Conservation (phyloP, 2,113 vertebrate species). For the Sinocyclocheilus maitianheensis region DNA sequence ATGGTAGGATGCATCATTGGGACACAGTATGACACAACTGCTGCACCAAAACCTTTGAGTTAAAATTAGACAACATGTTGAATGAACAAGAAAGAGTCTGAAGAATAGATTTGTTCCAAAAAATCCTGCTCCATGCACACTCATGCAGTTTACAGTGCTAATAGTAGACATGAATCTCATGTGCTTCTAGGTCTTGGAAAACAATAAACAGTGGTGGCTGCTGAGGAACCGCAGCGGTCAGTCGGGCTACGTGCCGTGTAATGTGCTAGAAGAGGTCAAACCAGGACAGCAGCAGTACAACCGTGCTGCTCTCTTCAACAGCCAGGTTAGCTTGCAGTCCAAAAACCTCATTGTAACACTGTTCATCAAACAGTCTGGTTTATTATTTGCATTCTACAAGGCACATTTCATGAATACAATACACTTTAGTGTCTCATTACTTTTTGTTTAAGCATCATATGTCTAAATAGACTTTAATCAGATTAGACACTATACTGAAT, state of each 20-base stretch:
- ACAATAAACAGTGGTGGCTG: constrained; percentile 94
- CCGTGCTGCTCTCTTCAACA: constrained; percentile 58
- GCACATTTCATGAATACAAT: not conserved
- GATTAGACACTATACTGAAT: too few relatives aligned
- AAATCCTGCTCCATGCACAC: not conserved
- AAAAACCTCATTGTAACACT: not conserved
- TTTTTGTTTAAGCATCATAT: too few relatives aligned
- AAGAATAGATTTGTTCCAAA: not conserved
- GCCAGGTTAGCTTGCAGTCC: constrained; percentile 62
- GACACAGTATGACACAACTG: not conserved
- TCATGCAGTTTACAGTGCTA: not conserved
- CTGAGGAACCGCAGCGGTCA: constrained; percentile 87
- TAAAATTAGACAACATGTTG: constrained; percentile 18
- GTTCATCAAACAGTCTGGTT: not conserved
- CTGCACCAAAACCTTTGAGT: not conserved
- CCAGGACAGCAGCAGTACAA: constrained; percentile 71
- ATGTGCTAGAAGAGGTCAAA: constrained; percentile 85
- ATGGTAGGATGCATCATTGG: constrained; percentile 1
- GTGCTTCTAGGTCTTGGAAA: constrained; percentile 84
- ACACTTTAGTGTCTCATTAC: not conserved
- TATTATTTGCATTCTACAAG: constrained; percentile 11
- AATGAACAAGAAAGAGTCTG: not conserved
- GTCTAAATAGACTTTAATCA: not conserved
- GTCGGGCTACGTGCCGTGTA: constrained; percentile 88
- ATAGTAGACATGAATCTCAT: not conserved